These are phyloP conservation scores for Antheraea mylitta DNA, from an alignment of 1,140 invertebrate genomes.

Conservation along the genomic window DNA sequence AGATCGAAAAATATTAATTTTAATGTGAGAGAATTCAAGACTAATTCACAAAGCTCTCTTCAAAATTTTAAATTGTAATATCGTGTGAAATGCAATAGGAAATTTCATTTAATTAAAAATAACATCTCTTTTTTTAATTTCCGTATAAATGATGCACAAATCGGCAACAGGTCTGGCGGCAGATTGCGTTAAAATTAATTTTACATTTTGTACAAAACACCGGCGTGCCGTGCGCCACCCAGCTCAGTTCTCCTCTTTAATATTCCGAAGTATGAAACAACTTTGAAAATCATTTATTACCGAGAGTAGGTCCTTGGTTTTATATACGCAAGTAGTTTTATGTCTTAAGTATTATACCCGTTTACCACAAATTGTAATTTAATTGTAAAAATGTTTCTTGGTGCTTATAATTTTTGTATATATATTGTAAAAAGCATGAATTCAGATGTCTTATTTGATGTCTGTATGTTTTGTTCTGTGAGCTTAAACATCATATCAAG, in stretches of 20 bases:
- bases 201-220: constrained; percentile 17
- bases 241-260: constrained; percentile 15
- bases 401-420: too few species aligned
- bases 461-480: too few species aligned
- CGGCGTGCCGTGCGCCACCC: constrained; percentile 14
- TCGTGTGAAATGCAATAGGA: not conserved
- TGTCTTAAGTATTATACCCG: not conserved
- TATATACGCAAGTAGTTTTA: not conserved
- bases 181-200: constrained; percentile 23
- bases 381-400: too few species aligned
- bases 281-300: constrained; percentile 24
- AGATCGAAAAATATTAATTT: too few species aligned
- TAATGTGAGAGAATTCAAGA: too few species aligned
- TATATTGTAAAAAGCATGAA: too few species aligned
- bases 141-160: constrained; percentile 17
- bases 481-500: too few species aligned
- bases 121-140: constrained; percentile 9
- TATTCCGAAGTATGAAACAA: constrained; percentile 19
- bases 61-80: not conserved
- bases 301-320: constrained; percentile 1
- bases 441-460: too few species aligned
- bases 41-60: too few species aligned
- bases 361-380: too few species aligned
- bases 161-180: constrained; percentile 19
- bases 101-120: not conserved